phyloP scores from a whole-genome alignment of 2,888 invertebrate genomes.

The Thysanoteuthis rhombus region DNA sequence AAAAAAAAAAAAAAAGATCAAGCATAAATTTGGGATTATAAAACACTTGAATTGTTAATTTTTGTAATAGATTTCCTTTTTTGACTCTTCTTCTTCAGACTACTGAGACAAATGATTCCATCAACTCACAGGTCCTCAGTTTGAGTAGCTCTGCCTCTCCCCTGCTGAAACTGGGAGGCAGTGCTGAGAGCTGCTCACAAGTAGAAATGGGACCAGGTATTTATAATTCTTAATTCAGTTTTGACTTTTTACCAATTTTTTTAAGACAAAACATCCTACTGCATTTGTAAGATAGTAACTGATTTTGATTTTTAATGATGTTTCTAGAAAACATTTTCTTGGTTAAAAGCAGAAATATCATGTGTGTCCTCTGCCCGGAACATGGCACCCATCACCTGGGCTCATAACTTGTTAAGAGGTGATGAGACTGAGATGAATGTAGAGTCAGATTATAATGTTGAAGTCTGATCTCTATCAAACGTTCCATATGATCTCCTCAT shows the following conservation, averaged over 20 bases:
- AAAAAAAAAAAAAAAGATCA: too few relatives aligned
- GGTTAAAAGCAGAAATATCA: neutral
- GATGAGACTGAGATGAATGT: too few relatives aligned
- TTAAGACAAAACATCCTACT: neutral
- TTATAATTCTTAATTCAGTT: neutral
- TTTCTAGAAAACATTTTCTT: neutral
- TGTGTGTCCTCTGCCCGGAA: too few relatives aligned
- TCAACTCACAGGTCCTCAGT: neutral
- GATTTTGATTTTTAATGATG: neutral
- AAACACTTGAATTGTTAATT: too few relatives aligned
- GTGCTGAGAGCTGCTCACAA: neutral
- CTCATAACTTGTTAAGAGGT: too few relatives aligned
- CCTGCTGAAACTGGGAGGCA: neutral
- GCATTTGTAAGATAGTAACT: neutral
- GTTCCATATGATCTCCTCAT: too few relatives aligned
- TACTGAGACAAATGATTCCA: neutral
- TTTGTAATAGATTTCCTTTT: too few relatives aligned
- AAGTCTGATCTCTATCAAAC: too few relatives aligned
- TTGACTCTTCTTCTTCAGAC: neutral
- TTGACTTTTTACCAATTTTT: neutral
- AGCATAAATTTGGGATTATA: too few relatives aligned
- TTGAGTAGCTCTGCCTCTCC: slow-evolving; percentile 27
- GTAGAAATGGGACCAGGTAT: neutral
- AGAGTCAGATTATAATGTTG: too few relatives aligned
- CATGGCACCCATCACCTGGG: too few relatives aligned